Evolutionary conservation across 2,888 invertebrate species (phyloP), one percentile per base, ranked within the genome.

Genomic region (Tinea semifulvella): DNA sequence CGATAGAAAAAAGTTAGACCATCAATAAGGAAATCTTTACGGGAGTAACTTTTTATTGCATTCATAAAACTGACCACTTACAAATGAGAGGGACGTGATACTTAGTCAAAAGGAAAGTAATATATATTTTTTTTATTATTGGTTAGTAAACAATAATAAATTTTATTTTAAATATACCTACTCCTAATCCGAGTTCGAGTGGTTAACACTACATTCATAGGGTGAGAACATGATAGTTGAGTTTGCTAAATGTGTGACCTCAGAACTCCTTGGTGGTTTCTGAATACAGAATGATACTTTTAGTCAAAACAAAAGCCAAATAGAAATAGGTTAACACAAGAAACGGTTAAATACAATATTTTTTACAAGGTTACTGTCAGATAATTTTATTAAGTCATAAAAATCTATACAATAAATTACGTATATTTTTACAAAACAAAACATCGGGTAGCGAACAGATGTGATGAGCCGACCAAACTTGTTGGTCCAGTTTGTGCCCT

Each of bases 1-100:
- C 8, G 19, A 31, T 18, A 49, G 38, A 49, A 48, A 53, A 52
- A 46, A 42, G 31, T 18, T 42, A 19, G 39, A 39, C 45, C 45
- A 40, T 40, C 22, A 40, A 22, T 22, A 40, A 22, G 40, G 40
- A 40, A 22, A 40, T 4, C 40, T 22, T 40, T 40, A 20, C 40
- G 14, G 22, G 22, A 40, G 40, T 22, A 11, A 40, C 40, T 40
- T 40, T 40, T 40, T 40, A 40, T 22, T 22, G 20, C 22, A 5
- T 4, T 22, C 40, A 11, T 40, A 40, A 19, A 40, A 22, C 22
- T 40, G 20, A 22, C 40, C 17, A 39, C 39, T 22, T 13, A 22
- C 40, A 40, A 40, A 40, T 40, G 22, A 40, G 40, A 22, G 14
- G 11, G 13, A 40, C 40, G 22, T 22, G 40, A 22, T 17, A 17